Conservation (phyloP, 2,113 vertebrate genomes). For the Thalassoma bifasciatum region DNA sequence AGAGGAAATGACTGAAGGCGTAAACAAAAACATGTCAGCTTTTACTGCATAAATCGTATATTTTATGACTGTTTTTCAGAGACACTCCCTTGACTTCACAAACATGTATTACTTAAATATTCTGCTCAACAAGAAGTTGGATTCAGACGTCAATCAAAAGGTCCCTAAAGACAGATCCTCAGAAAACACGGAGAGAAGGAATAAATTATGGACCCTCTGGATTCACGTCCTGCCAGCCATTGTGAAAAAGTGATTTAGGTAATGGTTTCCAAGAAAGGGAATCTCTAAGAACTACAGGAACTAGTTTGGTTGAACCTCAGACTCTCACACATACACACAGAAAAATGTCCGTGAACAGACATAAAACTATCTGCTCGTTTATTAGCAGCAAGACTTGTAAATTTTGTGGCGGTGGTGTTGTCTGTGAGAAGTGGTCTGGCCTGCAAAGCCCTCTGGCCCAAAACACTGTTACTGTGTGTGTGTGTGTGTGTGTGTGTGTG, state of each 20-base stretch:
- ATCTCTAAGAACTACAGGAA: conserved; percentile 42
- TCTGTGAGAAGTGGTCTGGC: conserved; percentile 60
- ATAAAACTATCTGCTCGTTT: conserved; percentile 9
- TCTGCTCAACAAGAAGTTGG: background rate
- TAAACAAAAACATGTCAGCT: no score
- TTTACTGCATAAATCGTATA: no score
- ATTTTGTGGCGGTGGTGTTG: conserved; percentile 19
- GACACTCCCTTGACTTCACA: no score
- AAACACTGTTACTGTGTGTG: conserved; percentile 38
- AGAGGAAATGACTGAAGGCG: no score
- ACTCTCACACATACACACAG: background rate
- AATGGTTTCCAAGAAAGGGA: conserved; percentile 55
- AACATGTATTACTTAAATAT: no score
- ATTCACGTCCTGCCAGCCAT: conserved; percentile 35
- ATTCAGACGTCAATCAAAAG: background rate
- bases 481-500: conserved; percentile 20
- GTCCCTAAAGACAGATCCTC: no score
- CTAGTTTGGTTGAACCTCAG: conserved; percentile 28
- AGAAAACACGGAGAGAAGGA: background rate
- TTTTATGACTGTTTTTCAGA: no score
- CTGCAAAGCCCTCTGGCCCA: conserved; percentile 47
- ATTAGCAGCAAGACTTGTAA: conserved; percentile 38
- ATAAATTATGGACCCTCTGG: conserved; percentile 31
- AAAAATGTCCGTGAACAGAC: background rate
- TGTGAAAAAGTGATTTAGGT: conserved; percentile 53